phyloP scores from a whole-genome alignment of 2,113 vertebrate species.

The Argyrosomus japonicus region DNA sequence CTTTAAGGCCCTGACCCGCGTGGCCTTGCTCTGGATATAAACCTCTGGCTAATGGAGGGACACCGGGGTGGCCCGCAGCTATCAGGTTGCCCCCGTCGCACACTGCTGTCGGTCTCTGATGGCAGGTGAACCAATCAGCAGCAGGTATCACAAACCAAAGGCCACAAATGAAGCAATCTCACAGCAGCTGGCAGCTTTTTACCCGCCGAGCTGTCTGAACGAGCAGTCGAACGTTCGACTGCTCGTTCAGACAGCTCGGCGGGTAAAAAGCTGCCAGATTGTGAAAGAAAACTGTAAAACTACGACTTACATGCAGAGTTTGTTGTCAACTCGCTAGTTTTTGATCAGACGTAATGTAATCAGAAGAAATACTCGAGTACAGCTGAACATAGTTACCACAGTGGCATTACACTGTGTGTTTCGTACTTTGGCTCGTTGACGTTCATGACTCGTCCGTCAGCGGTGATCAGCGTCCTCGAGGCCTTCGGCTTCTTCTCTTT shows the following conservation, averaged over 20 bases:
- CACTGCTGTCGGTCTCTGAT: not conserved
- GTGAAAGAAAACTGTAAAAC: not conserved
- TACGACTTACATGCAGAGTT: not conserved
- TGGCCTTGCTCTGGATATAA: conserved; percentile 31
- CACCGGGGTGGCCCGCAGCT: not conserved
- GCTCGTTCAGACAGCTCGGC: too few species aligned
- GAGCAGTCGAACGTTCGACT: too few species aligned
- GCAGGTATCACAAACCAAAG: not conserved
- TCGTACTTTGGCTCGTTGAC: conserved; percentile 91
- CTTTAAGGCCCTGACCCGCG: conserved; percentile 33
- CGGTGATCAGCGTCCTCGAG: conserved; percentile 83
- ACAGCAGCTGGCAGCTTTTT: not conserved
- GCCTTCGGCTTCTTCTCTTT: conserved; percentile 81
- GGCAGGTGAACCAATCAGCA: not conserved
- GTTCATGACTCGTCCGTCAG: conserved; percentile 90
- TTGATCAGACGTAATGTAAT: too few species aligned
- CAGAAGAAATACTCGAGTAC: too few species aligned
- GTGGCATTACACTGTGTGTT: too few species aligned
- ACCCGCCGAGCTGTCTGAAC: not conserved
- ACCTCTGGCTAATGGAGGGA: conserved; percentile 38
- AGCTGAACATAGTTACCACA: too few species aligned
- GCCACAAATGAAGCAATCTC: conserved; percentile 25
- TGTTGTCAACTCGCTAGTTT: too few species aligned
- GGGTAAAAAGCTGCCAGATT: too few species aligned
- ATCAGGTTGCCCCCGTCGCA: not conserved